These are phyloP conservation scores for Apteryx owenii DNA, from an alignment of 2,113 vertebrate genomes.

Conservation along the genomic window DNA sequence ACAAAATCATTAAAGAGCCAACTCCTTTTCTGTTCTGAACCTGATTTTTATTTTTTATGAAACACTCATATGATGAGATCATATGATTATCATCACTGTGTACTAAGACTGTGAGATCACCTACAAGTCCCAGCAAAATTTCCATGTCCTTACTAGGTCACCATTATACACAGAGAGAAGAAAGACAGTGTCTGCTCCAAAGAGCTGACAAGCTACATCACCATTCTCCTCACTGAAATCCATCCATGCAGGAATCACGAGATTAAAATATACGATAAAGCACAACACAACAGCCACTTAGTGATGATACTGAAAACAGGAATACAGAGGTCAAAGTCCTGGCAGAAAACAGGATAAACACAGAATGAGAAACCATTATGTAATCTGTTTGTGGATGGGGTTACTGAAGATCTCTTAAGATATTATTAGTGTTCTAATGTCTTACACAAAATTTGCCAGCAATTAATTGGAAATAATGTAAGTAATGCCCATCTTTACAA, in stretches of 20 bases:
- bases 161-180: background rate
- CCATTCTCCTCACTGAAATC: background rate
- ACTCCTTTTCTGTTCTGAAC: background rate
- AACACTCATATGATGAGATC: background rate
- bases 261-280: background rate
- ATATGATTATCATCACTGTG: background rate
- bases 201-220: background rate
- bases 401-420: constrained; percentile 3
- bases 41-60: background rate
- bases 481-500: background rate
- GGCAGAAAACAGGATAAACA: constrained; percentile 1
- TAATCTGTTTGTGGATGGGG: background rate
- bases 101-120: fast-evolving
- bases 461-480: background rate
- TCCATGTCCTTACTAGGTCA: background rate
- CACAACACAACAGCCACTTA: background rate
- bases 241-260: background rate
- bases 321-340: background rate
- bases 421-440: background rate
- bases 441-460: background rate
- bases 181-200: background rate
- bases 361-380: background rate
- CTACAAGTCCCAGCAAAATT: background rate
- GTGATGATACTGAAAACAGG: background rate
- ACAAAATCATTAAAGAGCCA: background rate